Evolutionary conservation across 2,113 vertebrate genomes (phyloP).

Genomic region (Mesoclemmys tuberculata): DNA sequence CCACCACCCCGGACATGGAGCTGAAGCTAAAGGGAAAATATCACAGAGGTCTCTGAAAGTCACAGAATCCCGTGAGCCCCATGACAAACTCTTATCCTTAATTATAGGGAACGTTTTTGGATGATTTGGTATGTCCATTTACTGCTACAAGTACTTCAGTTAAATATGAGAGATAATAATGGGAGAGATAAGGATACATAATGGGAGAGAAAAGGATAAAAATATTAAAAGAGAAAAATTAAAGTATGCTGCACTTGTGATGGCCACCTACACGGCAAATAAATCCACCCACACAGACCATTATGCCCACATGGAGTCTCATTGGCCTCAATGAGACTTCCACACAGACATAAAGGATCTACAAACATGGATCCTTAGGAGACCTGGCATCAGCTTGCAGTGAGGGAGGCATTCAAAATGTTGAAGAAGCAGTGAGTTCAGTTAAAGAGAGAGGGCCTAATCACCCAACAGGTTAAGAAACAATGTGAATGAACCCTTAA

Average conservation of each 20-base stretch:
- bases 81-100: no score
- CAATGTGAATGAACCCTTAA: background rate
- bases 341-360: rapidly evolving
- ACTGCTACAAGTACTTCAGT: background rate
- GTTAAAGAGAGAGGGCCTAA: background rate
- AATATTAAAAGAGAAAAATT: background rate
- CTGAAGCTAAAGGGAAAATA: no score
- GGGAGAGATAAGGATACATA: background rate
- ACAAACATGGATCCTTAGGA: background rate
- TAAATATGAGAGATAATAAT: background rate
- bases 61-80: no score
- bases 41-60: no score
- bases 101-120: background rate
- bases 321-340: background rate
- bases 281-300: background rate
- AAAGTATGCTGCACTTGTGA: background rate
- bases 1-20: no score
- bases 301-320: rapidly evolving
- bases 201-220: background rate
- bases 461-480: background rate
- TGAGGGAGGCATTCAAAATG: background rate
- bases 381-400: background rate
- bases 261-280: background rate
- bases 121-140: background rate
- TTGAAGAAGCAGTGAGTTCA: background rate